phyloP scores from a whole-genome alignment of 2,797 vertebrate genomes.

The Martes flavigula region DNA sequence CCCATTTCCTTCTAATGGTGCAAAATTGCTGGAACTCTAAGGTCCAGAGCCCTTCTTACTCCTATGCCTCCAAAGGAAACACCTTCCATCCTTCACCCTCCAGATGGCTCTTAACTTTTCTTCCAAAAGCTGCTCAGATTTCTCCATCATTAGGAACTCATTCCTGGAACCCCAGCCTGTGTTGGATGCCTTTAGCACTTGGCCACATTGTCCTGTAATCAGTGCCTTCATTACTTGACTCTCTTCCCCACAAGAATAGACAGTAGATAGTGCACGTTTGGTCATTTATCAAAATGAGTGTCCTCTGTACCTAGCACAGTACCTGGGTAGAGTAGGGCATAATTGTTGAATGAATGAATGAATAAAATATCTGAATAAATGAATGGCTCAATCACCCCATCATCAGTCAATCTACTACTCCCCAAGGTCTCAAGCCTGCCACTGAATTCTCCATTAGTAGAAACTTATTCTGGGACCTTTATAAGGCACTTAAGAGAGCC shows the following conservation, averaged over 20 bases:
- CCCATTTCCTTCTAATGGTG: neutral
- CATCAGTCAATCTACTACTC: neutral
- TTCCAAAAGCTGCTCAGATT: neutral
- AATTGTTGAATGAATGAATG: conserved; percentile 46
- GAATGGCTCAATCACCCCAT: neutral
- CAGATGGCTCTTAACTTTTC: neutral
- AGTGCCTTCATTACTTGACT: neutral
- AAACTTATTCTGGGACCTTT: conserved; percentile 64
- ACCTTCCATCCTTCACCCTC: neutral
- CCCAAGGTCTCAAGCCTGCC: conserved; percentile 13
- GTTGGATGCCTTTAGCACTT: neutral
- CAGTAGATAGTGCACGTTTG: neutral
- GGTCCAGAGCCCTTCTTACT: neutral
- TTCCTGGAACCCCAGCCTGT: neutral
- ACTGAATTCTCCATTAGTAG: conserved; percentile 41
- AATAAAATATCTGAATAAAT: conserved; percentile 24
- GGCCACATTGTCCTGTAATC: neutral
- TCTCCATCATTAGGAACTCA: neutral
- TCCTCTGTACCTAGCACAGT: neutral
- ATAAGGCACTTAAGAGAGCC: conserved; percentile 59
- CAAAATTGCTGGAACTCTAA: neutral
- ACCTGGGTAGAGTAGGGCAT: neutral
- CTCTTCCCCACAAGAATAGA: neutral
- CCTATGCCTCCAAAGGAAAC: neutral
- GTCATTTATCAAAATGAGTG: neutral